Conservation (phyloP, 2,888 invertebrate species). For the Trachelus tabidus region DNA sequence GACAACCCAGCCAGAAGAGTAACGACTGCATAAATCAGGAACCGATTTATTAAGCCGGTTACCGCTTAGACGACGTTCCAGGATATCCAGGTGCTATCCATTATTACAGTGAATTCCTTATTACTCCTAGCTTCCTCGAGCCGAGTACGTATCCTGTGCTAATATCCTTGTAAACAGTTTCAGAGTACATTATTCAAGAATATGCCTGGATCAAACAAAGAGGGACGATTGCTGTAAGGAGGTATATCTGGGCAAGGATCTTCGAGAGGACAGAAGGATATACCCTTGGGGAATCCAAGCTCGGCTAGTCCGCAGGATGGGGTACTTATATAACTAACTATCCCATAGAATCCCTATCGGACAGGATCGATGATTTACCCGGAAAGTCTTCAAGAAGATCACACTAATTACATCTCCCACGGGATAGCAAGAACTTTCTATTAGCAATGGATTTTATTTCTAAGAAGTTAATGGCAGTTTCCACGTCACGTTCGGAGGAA, state of each 20-base stretch:
- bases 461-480: background rate
- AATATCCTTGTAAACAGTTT: background rate
- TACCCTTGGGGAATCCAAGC: background rate
- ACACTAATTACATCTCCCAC: background rate
- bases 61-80: background rate
- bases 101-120: background rate
- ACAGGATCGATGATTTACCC: background rate
- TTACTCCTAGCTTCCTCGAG: background rate
- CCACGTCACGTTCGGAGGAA: background rate
- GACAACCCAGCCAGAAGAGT: background rate
- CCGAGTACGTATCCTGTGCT: background rate
- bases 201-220: background rate
- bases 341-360: background rate
- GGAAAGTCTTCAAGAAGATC: background rate
- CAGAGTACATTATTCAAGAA: background rate
- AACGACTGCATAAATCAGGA: slow-evolving; percentile 4
- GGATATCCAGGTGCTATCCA: background rate
- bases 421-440: background rate
- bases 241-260: background rate
- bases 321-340: background rate
- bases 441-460: background rate
- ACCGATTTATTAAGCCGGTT: slow-evolving; percentile 6
- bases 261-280: background rate
- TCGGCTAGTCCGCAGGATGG: background rate
- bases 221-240: background rate